Evolutionary conservation across 1,140 invertebrate species (phyloP), one percentile per base, ranked within the genome.

Genomic region (Meteorus sp.): DNA sequence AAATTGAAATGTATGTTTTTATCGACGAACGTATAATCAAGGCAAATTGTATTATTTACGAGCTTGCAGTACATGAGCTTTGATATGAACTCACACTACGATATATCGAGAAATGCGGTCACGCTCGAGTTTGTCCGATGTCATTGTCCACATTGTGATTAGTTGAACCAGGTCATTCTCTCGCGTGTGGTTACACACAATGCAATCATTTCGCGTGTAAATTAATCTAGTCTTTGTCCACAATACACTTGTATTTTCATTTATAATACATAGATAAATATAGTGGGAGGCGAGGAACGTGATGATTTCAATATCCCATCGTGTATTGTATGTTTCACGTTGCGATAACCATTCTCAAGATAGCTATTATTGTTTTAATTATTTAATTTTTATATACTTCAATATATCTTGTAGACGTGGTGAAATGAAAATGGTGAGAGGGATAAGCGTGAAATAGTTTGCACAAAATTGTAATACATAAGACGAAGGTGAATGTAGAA

Each of bases 91-190:
- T 6, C 22, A 11, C 43, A 43, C 25, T 20, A 43, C 35, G n/a
- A n/a, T n/a, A n/a, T n/a, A n/a, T n/a, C 52, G 22, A 54, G 4
- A 57, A 65, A 61, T 60, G 52, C 53, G 63, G 66, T 72, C 64
- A 69, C 59, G 68, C 60, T 70, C 61, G 60, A 47, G 43, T 57
- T 57, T 64, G 63, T 62, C 57, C 65, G 64, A 71, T 69, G 63
- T 71, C 69, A 71, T 72, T 71, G 69, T 70, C 63, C 66, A 60
- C 64, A 44, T 61, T 44, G 61, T 67, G 68, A 70, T 71, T 71
- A 71, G 57, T 57, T 59, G 68, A 71, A 69, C 60, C 65, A 59
- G 70, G 70, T 71, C 70, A 71, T 60, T 70, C 55, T n/a, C n/a
- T n/a, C n/a, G n/a, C n/a, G 63, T 65, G 64, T 62, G 44, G 61